Conservation (phyloP, 2,113 vertebrate genomes). For the Spermophilus dauricus region DNA sequence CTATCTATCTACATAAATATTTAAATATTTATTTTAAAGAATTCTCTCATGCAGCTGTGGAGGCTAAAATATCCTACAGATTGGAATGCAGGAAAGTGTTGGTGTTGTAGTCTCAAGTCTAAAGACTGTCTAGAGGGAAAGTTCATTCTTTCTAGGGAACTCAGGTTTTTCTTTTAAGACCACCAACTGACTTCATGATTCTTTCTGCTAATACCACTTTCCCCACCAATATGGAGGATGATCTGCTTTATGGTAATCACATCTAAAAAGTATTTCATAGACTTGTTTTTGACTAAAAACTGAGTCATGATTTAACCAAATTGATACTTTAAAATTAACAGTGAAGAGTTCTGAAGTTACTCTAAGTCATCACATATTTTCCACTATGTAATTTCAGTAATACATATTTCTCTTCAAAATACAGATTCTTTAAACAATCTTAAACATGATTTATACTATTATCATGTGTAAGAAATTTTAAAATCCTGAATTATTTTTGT, state of each 20-base stretch:
- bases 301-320: neutral
- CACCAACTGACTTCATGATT: neutral
- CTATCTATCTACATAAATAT: neutral
- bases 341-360: neutral
- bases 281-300: neutral
- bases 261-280: neutral
- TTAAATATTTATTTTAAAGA: neutral
- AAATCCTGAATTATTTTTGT: neutral
- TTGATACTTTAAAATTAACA: neutral
- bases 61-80: neutral
- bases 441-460: neutral
- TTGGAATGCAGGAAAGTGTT: neutral
- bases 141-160: neutral
- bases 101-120: neutral
- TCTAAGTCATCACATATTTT: neutral
- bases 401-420: neutral
- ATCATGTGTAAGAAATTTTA: neutral
- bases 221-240: neutral
- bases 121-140: neutral
- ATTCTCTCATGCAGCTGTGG: neutral
- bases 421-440: neutral
- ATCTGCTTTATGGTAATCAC: conserved; percentile 10
- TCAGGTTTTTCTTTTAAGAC: neutral
- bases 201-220: fast-evolving
- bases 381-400: neutral